Conservation (phyloP, 2,113 vertebrate species). For the Colaptes auratus region DNA sequence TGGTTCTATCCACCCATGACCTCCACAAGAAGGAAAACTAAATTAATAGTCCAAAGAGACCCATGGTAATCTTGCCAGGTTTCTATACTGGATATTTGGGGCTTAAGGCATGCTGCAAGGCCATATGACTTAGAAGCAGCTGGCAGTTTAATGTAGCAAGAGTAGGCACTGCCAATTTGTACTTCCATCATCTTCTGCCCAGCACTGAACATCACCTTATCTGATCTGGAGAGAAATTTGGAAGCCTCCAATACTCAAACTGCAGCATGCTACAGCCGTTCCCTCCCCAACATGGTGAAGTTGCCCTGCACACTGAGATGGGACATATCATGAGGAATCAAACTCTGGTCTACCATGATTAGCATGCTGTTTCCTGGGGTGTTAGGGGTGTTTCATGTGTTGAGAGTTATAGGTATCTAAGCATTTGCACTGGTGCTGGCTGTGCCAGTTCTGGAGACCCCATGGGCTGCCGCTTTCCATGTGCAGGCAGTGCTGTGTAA, state of each 20-base stretch:
- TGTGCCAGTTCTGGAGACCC: background rate
- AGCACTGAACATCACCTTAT: background rate
- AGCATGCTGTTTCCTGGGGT: background rate
- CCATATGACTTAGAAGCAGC: background rate
- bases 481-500: rapidly evolving
- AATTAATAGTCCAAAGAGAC: background rate
- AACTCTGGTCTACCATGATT: background rate
- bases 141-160: background rate
- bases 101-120: background rate
- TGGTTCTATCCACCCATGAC: background rate
- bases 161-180: background rate
- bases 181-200: background rate
- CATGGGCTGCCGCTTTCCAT: background rate
- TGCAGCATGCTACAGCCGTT: rapidly evolving
- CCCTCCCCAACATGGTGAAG: background rate
- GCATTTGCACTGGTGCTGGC: background rate
- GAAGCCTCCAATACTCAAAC: background rate
- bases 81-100: background rate
- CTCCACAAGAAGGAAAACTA: background rate
- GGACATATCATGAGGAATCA: background rate
- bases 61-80: background rate
- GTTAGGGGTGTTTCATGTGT: background rate
- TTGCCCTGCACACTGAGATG: background rate
- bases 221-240: background rate
- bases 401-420: background rate